These are phyloP conservation scores for Dendrocincla fuliginosa DNA, from an alignment of 2,797 vertebrate genomes.

Conservation along the genomic window DNA sequence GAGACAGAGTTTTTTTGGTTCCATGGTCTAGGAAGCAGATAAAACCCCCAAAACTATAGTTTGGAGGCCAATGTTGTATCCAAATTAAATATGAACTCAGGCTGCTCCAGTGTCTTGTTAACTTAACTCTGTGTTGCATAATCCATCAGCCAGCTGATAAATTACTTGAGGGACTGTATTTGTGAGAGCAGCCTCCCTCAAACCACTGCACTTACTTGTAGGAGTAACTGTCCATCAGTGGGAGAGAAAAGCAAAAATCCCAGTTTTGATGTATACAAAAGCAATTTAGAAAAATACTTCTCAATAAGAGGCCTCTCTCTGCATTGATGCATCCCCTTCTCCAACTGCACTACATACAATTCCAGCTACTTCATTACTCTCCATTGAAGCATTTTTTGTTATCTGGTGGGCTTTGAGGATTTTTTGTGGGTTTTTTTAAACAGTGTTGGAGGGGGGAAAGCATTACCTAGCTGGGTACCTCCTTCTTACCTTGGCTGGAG, in stretches of 20 bases:
- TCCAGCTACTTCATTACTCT: neutral
- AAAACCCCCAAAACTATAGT: neutral
- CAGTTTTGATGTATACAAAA: neutral
- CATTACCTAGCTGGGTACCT: neutral
- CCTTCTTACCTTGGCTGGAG: neutral
- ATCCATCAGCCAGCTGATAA: neutral
- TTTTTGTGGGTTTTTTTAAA: neutral
- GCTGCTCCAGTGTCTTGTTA: neutral
- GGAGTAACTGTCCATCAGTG: neutral
- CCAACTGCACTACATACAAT: neutral
- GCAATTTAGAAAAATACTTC: neutral
- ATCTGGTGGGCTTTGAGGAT: neutral
- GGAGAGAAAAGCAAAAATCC: neutral
- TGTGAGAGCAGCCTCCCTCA: neutral
- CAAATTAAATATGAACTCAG: neutral
- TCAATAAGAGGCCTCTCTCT: neutral
- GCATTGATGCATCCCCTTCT: neutral
- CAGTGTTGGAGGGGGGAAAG: neutral
- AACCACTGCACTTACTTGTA: neutral
- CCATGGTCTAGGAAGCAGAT: neutral
- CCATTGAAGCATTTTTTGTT: neutral
- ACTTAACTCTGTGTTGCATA: neutral
- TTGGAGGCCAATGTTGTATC: neutral
- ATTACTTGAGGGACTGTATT: neutral
- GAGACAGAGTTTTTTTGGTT: neutral